phyloP scores from a whole-genome alignment of 30 jellyfish, hydroid and myxozoan genomes.

The Aurelia aurita complex sp. Pacific region DNA sequence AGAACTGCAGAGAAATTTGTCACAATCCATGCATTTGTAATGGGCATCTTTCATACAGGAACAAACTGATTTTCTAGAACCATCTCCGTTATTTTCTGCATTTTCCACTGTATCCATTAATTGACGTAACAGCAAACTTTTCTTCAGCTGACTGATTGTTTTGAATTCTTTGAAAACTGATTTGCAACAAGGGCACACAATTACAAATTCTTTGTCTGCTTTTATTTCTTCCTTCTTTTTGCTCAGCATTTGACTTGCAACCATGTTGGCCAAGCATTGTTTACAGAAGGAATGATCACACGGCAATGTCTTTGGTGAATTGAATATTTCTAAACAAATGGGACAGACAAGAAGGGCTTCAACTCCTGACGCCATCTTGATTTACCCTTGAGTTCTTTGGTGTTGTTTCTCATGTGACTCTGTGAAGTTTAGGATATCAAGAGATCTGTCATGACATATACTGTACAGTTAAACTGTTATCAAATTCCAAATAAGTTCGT shows the following conservation, averaged over 20 bases:
- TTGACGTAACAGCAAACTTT: constrained; percentile 6
- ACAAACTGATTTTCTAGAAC: not conserved
- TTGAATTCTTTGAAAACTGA: not conserved
- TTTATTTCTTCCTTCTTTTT: not conserved
- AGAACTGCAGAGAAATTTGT: not conserved
- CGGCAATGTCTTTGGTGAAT: constrained; percentile 21
- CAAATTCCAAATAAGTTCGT: too few relatives aligned
- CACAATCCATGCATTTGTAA: not conserved
- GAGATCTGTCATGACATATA: too few relatives aligned
- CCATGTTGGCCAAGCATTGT: constrained; percentile 25
- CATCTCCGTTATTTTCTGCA: not conserved
- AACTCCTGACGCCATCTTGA: constrained; percentile 6
- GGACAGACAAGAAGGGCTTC: not conserved
- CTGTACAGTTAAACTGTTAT: too few relatives aligned
- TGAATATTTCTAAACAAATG: constrained; percentile 10
- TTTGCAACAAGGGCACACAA: constrained; percentile 20
- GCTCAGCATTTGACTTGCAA: not conserved
- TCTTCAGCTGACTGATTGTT: not conserved
- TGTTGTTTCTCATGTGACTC: not conserved
- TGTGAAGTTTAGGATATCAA: too few relatives aligned
- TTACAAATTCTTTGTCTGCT: not conserved
- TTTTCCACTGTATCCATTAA: constrained; percentile 2
- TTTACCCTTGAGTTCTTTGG: too few relatives aligned
- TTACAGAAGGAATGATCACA: constrained; percentile 31
- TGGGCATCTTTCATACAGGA: not conserved